Evolutionary conservation across 1,140 invertebrate species (phyloP), one percentile per base, ranked within the genome.

Genomic region (Drosophila pseudoobscura): DNA sequence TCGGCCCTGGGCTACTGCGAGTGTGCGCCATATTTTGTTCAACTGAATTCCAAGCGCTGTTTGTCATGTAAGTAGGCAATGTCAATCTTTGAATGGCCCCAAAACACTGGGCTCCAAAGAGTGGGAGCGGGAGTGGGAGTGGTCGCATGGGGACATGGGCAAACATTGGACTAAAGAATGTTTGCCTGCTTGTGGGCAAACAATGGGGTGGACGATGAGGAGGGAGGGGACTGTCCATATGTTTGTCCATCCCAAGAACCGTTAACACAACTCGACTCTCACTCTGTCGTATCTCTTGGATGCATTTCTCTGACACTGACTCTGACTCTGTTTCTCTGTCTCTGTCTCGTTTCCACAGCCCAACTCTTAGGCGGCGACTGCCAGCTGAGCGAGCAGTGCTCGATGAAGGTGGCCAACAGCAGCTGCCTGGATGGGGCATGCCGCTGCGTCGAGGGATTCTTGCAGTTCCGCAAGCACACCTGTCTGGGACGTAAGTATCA

Each of bases 391-490:
- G 94, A 95, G 69, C 96, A 97, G 83, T 97, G 96, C 90, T 94
- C 94, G 2, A 92, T 96, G 91, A 96, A 95, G 92, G 96, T 96
- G 46, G 95, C 95, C n/a, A 95, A 96, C 80, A 96, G 95, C 82
- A 93, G 93, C 66, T 97, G 96, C 78, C 88, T 94, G 44, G 94
- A 95, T 53, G 95, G 95, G n/a, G 92, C 94, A 31, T 97, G 97
- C 91, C 93, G 95, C 26, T 97, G 97, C 91, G 94, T 95, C 49
- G 94, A 95, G 75, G 96, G 96, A 56, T 96, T 95, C 92, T 92
- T 97, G 46, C 96, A 96, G 83, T 96, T 97, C 92, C 94, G 96
- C 77, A 95, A 96, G 89, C 97, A 98, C 90, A 97, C 96, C 24
- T 98, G 97, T 92, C 93, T 97, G 35, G 94, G 94, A 90, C 96